A percentile compares a stretch with the other conserved stretches of the same genome.
phyloP scores from a whole-genome alignment of 1,140 invertebrate species.

The Drosophila lini region DNA sequence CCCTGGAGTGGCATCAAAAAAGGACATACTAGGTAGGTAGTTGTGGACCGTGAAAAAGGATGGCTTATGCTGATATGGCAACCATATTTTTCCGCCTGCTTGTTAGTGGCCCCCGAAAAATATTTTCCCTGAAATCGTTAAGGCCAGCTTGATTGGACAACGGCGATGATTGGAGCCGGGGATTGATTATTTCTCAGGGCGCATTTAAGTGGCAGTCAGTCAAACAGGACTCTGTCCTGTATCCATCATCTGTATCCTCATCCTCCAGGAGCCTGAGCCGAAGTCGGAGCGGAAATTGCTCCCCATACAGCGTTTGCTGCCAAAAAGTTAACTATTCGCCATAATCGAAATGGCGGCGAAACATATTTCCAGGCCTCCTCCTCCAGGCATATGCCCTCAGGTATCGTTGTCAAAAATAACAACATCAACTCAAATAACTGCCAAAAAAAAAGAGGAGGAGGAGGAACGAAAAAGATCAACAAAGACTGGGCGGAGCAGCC shows the following conservation, averaged over 20 bases:
- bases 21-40: constrained; percentile 1
- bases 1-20: background rate
- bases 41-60: constrained; percentile 8
- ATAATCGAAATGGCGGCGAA: constrained; percentile 73
- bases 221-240: constrained; percentile 10
- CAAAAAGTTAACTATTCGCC: constrained; percentile 56
- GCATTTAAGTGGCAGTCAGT: constrained; percentile 39
- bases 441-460: constrained; percentile 39
- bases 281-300: constrained; percentile 45
- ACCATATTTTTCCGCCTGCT: constrained; percentile 33
- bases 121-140: constrained; percentile 17
- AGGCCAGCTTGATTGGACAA: constrained; percentile 36
- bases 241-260: constrained; percentile 20
- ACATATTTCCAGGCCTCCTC: constrained; percentile 52
- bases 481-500: constrained; percentile 19
- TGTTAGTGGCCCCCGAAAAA: constrained; percentile 26
- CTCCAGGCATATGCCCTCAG: constrained; percentile 55
- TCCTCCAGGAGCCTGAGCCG: background rate
- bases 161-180: constrained; percentile 29
- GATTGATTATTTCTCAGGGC: constrained; percentile 51
- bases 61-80: constrained; percentile 49
- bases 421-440: constrained; percentile 73
- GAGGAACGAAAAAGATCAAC: constrained; percentile 15
- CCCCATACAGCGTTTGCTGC: constrained; percentile 45
- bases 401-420: constrained; percentile 75